Evolutionary conservation across 2,888 invertebrate species (phyloP).

Genomic region (Leucophenga montana): DNA sequence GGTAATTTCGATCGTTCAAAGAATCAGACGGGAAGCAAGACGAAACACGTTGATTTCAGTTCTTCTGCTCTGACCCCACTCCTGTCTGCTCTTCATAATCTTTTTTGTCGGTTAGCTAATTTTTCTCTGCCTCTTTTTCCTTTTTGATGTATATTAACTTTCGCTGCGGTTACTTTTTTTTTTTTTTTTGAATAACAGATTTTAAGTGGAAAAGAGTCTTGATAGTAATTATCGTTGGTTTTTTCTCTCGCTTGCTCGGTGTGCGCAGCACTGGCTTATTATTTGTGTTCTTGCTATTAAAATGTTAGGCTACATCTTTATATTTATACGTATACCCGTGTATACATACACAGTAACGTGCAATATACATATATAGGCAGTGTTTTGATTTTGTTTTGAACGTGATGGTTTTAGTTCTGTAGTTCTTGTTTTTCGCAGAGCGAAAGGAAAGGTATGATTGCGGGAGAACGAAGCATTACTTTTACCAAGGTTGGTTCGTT

Average conservation of each 20-base stretch:
- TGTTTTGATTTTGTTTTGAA: not conserved
- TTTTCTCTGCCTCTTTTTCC: slow-evolving; percentile 4
- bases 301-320: no score
- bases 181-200: slow-evolving; percentile 32
- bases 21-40: no score
- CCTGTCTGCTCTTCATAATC: no score
- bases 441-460: no score
- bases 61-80: no score
- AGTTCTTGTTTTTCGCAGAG: no score
- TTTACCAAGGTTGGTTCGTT: no score
- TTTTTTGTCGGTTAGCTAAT: not conserved
- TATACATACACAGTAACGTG: not conserved
- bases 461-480: no score
- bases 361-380: not conserved
- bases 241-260: not conserved
- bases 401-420: not conserved
- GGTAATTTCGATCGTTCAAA: no score
- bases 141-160: slow-evolving; percentile 18
- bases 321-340: not conserved
- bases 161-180: slow-evolving; percentile 20
- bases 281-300: no score
- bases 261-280: no score
- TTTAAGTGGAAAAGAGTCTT: slow-evolving; percentile 39
- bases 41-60: no score
- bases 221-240: slow-evolving; percentile 37